A percentile compares a stretch with the other conserved stretches of the same genome.
These are phyloP conservation scores for Lateolabrax maculatus DNA, from an alignment of 2,797 vertebrate species.

Conservation along the genomic window DNA sequence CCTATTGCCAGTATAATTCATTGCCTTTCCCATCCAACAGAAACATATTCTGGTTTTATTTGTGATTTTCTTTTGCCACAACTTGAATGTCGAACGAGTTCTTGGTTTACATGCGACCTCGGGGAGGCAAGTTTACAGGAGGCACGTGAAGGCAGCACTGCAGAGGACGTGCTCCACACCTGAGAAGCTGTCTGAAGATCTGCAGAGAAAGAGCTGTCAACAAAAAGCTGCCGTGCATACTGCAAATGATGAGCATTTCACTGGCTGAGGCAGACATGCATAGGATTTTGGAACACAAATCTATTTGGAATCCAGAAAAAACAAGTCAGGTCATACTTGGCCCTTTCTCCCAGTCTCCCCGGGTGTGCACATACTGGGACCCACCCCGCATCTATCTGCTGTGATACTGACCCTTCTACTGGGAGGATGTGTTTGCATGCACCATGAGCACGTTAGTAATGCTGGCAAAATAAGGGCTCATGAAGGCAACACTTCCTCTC, in stretches of 20 bases:
- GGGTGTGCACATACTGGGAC: neutral
- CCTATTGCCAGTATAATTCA: neutral
- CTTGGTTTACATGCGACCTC: neutral
- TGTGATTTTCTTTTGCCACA: neutral
- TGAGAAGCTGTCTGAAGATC: neutral
- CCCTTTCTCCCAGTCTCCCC: neutral
- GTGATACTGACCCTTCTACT: neutral
- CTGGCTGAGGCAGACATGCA: neutral
- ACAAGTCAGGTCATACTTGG: neutral
- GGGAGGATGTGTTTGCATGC: neutral
- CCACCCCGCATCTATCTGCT: neutral
- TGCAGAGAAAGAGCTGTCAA: neutral
- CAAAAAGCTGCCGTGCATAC: no score
- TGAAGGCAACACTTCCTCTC: neutral
- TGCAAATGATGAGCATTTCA: neutral
- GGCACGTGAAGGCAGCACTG: constrained; percentile 10
- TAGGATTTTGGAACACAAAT: neutral
- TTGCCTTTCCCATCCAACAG: neutral
- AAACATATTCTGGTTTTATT: neutral
- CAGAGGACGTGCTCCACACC: neutral
- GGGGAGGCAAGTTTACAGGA: neutral
- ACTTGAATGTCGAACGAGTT: neutral
- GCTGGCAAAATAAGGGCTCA: neutral
- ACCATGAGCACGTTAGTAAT: neutral
- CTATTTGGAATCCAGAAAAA: neutral